Conservation (phyloP, 2,888 invertebrate species). For the Nemotelus nigrinus region DNA sequence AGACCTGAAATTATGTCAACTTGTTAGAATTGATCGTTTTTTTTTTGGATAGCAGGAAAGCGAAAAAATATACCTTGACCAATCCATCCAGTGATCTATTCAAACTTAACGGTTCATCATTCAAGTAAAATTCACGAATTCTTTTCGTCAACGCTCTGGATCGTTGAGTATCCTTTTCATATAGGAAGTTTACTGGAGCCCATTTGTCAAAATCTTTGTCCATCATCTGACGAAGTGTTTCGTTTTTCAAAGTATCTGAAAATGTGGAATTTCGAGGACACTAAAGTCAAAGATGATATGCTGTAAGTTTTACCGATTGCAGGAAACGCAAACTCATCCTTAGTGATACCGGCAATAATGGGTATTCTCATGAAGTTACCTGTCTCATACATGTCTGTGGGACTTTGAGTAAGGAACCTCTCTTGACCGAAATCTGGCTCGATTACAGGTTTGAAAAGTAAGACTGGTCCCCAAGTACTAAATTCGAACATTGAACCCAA, state of each 20-base stretch:
- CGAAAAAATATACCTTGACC: constrained; percentile 51
- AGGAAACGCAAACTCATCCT: constrained; percentile 70
- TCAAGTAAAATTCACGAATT: constrained; percentile 61
- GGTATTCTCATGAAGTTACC: constrained; percentile 71
- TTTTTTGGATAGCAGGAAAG: constrained; percentile 47
- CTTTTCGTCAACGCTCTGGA: constrained; percentile 64
- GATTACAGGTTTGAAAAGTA: constrained; percentile 72
- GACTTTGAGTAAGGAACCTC: constrained; percentile 69
- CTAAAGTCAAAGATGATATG: not conserved
- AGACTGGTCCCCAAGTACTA: constrained; percentile 59
- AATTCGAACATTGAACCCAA: constrained; percentile 61
- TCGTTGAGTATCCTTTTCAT: constrained; percentile 67
- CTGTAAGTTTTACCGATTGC: constrained; percentile 65
- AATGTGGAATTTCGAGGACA: constrained; percentile 57
- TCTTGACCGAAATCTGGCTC: constrained; percentile 74
- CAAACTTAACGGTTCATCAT: constrained; percentile 56
- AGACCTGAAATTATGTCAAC: constrained; percentile 59
- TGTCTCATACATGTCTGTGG: constrained; percentile 66
- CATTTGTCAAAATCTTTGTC: constrained; percentile 68
- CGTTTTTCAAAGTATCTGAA: constrained; percentile 68
- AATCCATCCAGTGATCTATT: constrained; percentile 58
- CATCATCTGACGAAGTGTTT: constrained; percentile 66
- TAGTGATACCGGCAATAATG: constrained; percentile 70
- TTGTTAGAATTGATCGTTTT: constrained; percentile 4
- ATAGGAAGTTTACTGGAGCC: constrained; percentile 70